Base-by-base conservation (phyloP, 1,140 invertebrate genomes). In the Melitaea cinxia region DNA sequence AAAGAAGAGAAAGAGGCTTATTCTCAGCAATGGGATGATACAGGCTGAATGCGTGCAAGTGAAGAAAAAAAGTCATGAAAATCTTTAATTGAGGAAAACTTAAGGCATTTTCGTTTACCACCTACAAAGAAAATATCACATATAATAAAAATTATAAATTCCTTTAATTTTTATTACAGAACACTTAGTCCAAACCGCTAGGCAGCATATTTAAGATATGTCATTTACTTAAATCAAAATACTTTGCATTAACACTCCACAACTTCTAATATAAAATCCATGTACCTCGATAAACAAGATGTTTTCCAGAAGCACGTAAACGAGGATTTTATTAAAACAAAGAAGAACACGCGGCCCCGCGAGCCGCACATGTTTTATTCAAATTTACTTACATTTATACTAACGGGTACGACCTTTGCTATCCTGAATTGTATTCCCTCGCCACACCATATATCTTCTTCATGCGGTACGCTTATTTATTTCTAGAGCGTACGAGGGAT, bases 361-460 rank as follows among this genome's bases (percentile, higher is more conserved):
- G 62, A 67, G 72, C 70, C 62, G 53, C 68, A 61, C 74, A 90
- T 91, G 88, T 91, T 91, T 91, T 91, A 91, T 91, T 91, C 86
- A 91, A 91, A 91, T 91, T 91, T 91, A 91, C 88, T 89, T 88
- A 91, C 88, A 89, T 91, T 89, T 87, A 77, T 87, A 88, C 84
- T 89, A 91, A 91, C 85, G 85, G 78, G 75, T 80, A 78, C 81
- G 85, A 90, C 88, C 88, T 90, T 76, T 83, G 85, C 75, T 77
- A 78, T 78, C 71, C 85, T 57, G 84, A 80, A 87, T 88, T 86
- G 87, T 88, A 90, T 90, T 90, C 85, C 86, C 88, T 81, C 76
- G 86, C 80, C 84, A 75, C 77, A 65, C 84, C 74, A 89, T 91
- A 89, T 82, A 89, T 91, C 88, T 91, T 91, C 86, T 82, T 91